Conservation (phyloP, 2,888 invertebrate genomes). For the Rotaria sp. region DNA sequence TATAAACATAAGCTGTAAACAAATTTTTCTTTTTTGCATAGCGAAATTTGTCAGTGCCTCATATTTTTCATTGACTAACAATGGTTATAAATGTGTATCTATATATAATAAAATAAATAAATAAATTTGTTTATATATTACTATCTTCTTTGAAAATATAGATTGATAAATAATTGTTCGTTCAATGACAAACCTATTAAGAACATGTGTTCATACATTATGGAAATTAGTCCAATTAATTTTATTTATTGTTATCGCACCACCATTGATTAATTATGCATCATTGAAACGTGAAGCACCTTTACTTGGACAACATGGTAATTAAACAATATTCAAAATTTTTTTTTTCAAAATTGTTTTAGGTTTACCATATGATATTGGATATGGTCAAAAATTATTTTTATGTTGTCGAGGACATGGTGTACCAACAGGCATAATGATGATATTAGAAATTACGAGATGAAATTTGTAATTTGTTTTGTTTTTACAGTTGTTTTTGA, state of each 20-base stretch:
- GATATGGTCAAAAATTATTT: constrained; percentile 51
- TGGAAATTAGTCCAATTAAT: constrained; percentile 42
- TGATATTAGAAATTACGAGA: neutral
- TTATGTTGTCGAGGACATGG: constrained; percentile 51
- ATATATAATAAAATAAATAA: too few relatives aligned
- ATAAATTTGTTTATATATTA: too few relatives aligned
- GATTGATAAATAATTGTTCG: too few relatives aligned
- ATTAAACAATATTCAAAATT: neutral
- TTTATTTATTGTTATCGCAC: constrained; percentile 46
- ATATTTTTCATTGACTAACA: too few relatives aligned
- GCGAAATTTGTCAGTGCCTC: too few relatives aligned
- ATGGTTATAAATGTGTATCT: too few relatives aligned
- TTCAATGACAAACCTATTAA: neutral
- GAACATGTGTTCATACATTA: neutral
- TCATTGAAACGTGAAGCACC: constrained; percentile 48
- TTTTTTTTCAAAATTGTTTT: constrained; percentile 41
- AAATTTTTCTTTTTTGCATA: too few relatives aligned
- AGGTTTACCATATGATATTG: constrained; percentile 52
- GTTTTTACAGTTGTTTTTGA: constrained; percentile 47
- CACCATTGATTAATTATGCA: constrained; percentile 53
- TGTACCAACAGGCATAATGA: constrained; percentile 50
- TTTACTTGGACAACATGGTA: constrained; percentile 46
- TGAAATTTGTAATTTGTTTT: neutral
- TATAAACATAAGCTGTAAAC: too few relatives aligned
- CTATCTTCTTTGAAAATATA: too few relatives aligned